These are phyloP conservation scores for Hybos culiciformis DNA, from an alignment of 2,888 invertebrate genomes.

Conservation along the genomic window DNA sequence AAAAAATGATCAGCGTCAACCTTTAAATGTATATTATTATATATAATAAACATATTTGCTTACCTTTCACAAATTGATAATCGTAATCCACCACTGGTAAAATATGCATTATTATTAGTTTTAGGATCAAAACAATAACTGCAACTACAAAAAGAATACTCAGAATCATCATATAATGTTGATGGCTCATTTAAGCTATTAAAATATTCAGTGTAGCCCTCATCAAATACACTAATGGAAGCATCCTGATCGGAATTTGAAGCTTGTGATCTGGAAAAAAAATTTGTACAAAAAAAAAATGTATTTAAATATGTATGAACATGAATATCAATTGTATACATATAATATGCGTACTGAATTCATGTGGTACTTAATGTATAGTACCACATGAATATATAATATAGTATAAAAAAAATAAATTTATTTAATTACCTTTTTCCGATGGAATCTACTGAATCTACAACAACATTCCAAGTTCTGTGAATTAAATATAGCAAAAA, in stretches of 20 bases:
- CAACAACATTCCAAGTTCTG: slow-evolving; percentile 54
- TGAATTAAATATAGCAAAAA: slow-evolving; percentile 54
- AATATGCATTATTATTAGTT: slow-evolving; percentile 34
- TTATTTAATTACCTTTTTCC: slow-evolving; percentile 31
- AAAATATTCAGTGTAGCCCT: slow-evolving; percentile 15
- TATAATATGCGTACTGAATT: too few relatives aligned
- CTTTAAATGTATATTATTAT: too few relatives aligned
- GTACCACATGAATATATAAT: too few relatives aligned
- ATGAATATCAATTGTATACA: slow-evolving; percentile 4
- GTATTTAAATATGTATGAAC: slow-evolving; percentile 4
- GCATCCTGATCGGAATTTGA: slow-evolving; percentile 17
- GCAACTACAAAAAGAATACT: slow-evolving; percentile 46
- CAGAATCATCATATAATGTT: slow-evolving; percentile 41
- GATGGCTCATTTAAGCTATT: slow-evolving; percentile 25
- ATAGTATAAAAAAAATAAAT: background rate
- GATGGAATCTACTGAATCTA: slow-evolving; percentile 46
- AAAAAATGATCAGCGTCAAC: too few relatives aligned
- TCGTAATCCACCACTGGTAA: slow-evolving; percentile 24
- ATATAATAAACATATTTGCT: too few relatives aligned
- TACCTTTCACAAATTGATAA: slow-evolving; percentile 27
- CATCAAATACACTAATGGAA: slow-evolving; percentile 20
- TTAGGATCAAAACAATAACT: slow-evolving; percentile 44
- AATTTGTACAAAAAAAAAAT: too few relatives aligned
- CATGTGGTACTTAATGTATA: too few relatives aligned
- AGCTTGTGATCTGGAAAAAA: slow-evolving; percentile 19